Evolutionary conservation across 2,113 vertebrate species (phyloP).

Genomic region (Montifringilla adamsi): DNA sequence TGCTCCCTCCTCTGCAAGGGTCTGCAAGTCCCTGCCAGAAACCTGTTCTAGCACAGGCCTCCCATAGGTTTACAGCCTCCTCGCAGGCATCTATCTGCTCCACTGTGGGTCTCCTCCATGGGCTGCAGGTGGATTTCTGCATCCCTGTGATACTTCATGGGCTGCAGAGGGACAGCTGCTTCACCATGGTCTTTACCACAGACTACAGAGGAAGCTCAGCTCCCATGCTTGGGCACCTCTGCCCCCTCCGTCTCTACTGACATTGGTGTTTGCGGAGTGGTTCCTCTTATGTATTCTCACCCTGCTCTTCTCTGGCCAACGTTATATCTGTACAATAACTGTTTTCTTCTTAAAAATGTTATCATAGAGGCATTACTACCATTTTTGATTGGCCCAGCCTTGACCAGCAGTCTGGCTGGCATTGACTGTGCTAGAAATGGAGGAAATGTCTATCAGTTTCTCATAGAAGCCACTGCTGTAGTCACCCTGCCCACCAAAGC

Average conservation of each 20-base stretch:
- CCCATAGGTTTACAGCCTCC: not conserved
- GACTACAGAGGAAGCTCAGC: not conserved
- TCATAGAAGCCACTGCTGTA: not conserved
- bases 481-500: not conserved
- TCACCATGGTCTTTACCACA: not conserved
- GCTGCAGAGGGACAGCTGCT: not conserved
- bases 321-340: not conserved
- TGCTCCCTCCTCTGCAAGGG: not conserved
- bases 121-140: not conserved
- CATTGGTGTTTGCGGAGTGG: not conserved
- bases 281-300: not conserved
- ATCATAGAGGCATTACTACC: not conserved
- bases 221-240: accelerated
- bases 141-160: not conserved
- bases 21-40: not conserved
- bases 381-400: not conserved
- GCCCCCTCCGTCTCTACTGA: not conserved
- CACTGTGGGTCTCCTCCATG: not conserved
- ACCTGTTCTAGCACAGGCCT: not conserved
- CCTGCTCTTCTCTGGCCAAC: not conserved
- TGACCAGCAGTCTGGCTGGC: accelerated
- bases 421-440: not conserved
- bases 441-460: not conserved
- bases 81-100: not conserved
- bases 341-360: not conserved